These are phyloP conservation scores for Bradysia coprophila DNA, from an alignment of 1,140 invertebrate genomes.

Conservation along the genomic window DNA sequence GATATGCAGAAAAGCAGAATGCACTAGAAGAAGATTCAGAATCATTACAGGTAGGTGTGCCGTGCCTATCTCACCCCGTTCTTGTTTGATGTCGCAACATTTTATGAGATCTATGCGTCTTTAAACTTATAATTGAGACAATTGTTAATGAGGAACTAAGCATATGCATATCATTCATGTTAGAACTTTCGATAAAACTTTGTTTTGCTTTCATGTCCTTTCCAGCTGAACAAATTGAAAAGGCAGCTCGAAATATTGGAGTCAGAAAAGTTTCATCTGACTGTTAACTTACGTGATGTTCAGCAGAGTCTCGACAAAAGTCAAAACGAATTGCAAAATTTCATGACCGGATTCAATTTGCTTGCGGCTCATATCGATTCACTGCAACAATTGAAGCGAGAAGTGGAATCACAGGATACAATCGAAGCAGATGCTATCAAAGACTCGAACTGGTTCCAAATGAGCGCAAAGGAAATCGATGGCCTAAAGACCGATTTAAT, in stretches of 20 bases:
- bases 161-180: no score
- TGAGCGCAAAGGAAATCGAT: conserved; percentile 50
- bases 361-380: conserved; percentile 62
- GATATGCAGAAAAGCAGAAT: no score
- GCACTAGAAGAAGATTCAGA: no score
- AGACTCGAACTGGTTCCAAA: conserved; percentile 45
- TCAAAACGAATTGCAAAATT: conserved; percentile 54
- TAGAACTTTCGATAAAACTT: no score
- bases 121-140: no score
- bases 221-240: conserved; percentile 86
- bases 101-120: no score
- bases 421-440: conserved; percentile 5
- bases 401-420: conserved; percentile 25
- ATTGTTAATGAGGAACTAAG: no score
- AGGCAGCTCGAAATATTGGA: conserved; percentile 80
- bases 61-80: no score
- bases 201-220: no score
- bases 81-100: no score
- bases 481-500: conserved; percentile 47
- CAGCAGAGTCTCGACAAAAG: conserved; percentile 59
- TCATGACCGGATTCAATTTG: conserved; percentile 48
- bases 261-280: conserved; percentile 53
- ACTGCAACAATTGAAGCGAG: conserved; percentile 43
- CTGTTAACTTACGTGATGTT: conserved; percentile 55
- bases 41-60: no score